A percentile compares a stretch with the other conserved stretches of the same genome.
phyloP scores from a whole-genome alignment of 2,888 invertebrate genomes.

The Aquatica leii region DNA sequence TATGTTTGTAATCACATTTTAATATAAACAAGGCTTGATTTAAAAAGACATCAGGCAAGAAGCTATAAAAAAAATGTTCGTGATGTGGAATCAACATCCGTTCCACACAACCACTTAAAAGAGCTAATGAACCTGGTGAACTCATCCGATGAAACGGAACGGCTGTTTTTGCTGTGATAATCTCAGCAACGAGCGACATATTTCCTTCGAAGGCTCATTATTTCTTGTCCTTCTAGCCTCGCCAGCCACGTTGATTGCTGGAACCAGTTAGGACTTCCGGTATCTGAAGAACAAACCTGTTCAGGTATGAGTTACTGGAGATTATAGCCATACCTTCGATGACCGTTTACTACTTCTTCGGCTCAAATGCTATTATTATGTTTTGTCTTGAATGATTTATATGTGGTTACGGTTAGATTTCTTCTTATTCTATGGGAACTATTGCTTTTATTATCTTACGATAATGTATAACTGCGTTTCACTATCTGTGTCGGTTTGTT shows the following conservation, averaged over 20 bases:
- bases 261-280: slow-evolving; percentile 59
- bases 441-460: slow-evolving; percentile 22
- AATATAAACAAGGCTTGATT: slow-evolving; percentile 4
- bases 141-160: slow-evolving; percentile 47
- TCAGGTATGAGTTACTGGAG: slow-evolving; percentile 40
- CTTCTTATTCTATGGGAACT: slow-evolving; percentile 35
- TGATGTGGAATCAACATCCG: slow-evolving; percentile 38
- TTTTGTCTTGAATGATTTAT: slow-evolving; percentile 41
- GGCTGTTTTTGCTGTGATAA: slow-evolving; percentile 42
- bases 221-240: slow-evolving; percentile 59
- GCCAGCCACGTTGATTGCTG: slow-evolving; percentile 59
- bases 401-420: slow-evolving; percentile 39
- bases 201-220: slow-evolving; percentile 58
- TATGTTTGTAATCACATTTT: not conserved
- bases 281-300: slow-evolving; percentile 38
- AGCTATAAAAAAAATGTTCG: slow-evolving; percentile 30
- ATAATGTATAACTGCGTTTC: slow-evolving; percentile 1
- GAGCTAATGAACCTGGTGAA: slow-evolving; percentile 50
- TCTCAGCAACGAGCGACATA: slow-evolving; percentile 51
- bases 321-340: slow-evolving; percentile 41
- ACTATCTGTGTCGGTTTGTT: slow-evolving; percentile 12
- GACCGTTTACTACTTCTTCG: slow-evolving; percentile 34
- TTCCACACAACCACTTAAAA: slow-evolving; percentile 37
- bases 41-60: slow-evolving; percentile 22
- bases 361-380: slow-evolving; percentile 32